Base-by-base conservation (phyloP, 2,113 vertebrate species). In the Oceanodroma tethys region DNA sequence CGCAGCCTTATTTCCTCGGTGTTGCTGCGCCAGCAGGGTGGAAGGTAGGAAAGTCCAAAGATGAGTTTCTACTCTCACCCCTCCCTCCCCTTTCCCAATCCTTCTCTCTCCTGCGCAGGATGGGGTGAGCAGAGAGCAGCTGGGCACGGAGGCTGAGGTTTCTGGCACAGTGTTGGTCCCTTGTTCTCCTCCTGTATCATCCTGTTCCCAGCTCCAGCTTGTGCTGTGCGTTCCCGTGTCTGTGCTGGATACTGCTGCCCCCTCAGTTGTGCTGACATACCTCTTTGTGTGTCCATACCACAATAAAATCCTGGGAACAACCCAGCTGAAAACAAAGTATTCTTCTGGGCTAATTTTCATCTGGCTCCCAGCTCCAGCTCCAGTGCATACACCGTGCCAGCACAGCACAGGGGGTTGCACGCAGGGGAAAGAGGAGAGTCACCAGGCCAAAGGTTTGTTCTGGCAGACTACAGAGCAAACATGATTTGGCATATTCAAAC, bases 391-490 rank as follows among this genome's bases (percentile, higher is more conserved):
- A 21, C 27, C 0, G 0, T 43, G 68, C 72, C 70, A 84, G 34
- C 60, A 29, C 1, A 0, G 86, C 76, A 71, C 60, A 52, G 65
- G 38, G 53, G 9, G 13, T 5, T 91, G 65, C 50, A 67, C 4
- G 7, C 38, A 63, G 58, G 52, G n/a, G 26, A 79, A 74, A 34
- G 32, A 71, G 48, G 11, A 87, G 40, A 27, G 66, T 91, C 95
- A 94, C 52, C 55, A 45, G 71, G 91, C 42, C 75, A 93, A 94
- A 90, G 84, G 76, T 91, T 91, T 56, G 38, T 85, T 88, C 73
- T 68, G 56, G 30, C 87, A 95, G 73, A 65, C 84, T 63, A 29
- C 81, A 93, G 58, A 87, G 60, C 53, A 95, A 91, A 94, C 73
- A 75, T 11, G 36, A 60, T 52, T 59, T 52, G 62, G 53, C 91